Percentiles rank a stretch among this genome's conserved stretches.
Evolutionary conservation across 1,140 invertebrate genomes (phyloP).

Genomic region (Coenobita brevimanus): DNA sequence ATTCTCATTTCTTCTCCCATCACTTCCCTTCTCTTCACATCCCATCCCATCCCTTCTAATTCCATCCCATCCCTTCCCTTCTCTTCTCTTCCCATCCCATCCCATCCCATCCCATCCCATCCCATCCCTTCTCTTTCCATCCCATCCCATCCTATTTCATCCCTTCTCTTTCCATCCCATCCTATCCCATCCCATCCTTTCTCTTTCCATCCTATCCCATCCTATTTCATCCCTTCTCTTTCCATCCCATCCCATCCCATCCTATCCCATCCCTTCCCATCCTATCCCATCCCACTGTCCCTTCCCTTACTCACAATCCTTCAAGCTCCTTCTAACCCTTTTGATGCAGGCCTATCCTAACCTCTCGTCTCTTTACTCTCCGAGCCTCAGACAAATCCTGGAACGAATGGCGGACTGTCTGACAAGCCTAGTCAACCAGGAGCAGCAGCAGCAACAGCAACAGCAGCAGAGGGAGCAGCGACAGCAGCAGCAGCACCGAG

Average conservation of each 20-base stretch:
- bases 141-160: too few relatives aligned
- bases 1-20: not conserved
- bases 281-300: not conserved
- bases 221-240: too few relatives aligned
- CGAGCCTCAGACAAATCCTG: constrained; percentile 14
- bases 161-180: not conserved
- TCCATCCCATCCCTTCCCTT: not conserved
- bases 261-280: not conserved
- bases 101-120: not conserved
- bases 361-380: not conserved
- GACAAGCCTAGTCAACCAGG: constrained; percentile 18
- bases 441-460: constrained; percentile 21
- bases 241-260: too few relatives aligned
- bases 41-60: not conserved
- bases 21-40: not conserved
- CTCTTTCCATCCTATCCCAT: not conserved
- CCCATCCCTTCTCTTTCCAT: not conserved
- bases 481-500: constrained; percentile 24
- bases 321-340: not conserved
- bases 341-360: not conserved
- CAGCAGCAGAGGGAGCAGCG: constrained; percentile 26
- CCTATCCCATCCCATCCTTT: not conserved
- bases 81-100: not conserved
- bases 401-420: constrained; percentile 17
- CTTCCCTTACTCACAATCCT: not conserved